These are phyloP conservation scores for Lepus timidus DNA, from an alignment of 2,113 vertebrate species.

Conservation along the genomic window DNA sequence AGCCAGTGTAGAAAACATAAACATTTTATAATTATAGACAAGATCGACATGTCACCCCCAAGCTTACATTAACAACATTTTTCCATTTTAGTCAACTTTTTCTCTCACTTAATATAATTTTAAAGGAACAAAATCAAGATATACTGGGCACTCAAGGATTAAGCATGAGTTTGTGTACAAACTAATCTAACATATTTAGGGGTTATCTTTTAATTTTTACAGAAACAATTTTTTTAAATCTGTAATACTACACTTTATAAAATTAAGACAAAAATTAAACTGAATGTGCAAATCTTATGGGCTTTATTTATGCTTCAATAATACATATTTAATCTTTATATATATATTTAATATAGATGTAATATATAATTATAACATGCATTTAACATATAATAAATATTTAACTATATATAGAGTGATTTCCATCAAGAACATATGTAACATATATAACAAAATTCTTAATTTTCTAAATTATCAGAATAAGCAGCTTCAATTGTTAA, in stretches of 20 bases:
- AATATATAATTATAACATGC: too few relatives aligned
- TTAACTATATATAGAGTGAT: not conserved
- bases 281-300: not conserved
- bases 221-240: not conserved
- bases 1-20: conserved; percentile 21
- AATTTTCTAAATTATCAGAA: not conserved
- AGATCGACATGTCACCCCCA: not conserved
- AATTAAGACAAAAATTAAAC: not conserved
- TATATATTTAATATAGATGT: not conserved
- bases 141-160: not conserved
- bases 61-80: not conserved
- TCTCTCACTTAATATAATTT: conserved; percentile 2
- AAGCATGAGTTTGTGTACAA: not conserved
- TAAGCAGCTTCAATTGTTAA: conserved; percentile 17
- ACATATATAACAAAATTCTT: conserved; percentile 9
- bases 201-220: not conserved
- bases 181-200: not conserved
- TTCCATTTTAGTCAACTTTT: not conserved
- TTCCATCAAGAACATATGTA: not conserved
- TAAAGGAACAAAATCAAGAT: conserved; percentile 52
- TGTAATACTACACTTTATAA: conserved; percentile 38
- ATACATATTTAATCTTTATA: conserved; percentile 36
- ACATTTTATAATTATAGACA: not conserved
- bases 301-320: not conserved
- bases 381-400: too few relatives aligned